These are phyloP conservation scores for Podabrus alpinus DNA, from an alignment of 2,888 invertebrate genomes.

Conservation along the genomic window DNA sequence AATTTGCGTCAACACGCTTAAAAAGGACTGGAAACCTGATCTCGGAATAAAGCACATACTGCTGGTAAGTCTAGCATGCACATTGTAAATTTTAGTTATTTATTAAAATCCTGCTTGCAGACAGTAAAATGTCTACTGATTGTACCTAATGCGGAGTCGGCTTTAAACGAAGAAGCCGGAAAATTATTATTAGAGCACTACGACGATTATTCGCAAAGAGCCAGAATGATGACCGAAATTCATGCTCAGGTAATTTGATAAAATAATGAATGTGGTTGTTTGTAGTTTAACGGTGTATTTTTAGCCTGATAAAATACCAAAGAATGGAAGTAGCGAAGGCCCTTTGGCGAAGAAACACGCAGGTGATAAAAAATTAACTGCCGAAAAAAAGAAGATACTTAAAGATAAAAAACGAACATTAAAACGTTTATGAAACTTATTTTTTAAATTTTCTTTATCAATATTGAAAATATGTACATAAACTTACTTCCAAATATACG, in stretches of 20 bases:
- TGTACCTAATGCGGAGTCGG: slow-evolving; percentile 96
- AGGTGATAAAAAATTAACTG: slow-evolving; percentile 74
- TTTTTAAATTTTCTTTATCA: slow-evolving; percentile 3
- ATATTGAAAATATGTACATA: slow-evolving; percentile 21
- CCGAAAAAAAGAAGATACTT: slow-evolving; percentile 73
- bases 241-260: slow-evolving; percentile 71
- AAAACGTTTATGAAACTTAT: slow-evolving; percentile 75
- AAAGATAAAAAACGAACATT: slow-evolving; percentile 86
- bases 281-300: slow-evolving; percentile 31
- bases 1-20: slow-evolving; percentile 95
- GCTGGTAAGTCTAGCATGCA: slow-evolving; percentile 67
- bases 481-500: not conserved
- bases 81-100: too few relatives aligned
- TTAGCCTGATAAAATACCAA: slow-evolving; percentile 61
- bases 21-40: slow-evolving; percentile 96
- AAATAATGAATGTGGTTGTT: not conserved
- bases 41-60: slow-evolving; percentile 94
- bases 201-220: slow-evolving; percentile 87
- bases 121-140: slow-evolving; percentile 94
- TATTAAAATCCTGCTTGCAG: slow-evolving; percentile 53
- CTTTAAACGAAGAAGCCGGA: slow-evolving; percentile 95
- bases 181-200: slow-evolving; percentile 91
- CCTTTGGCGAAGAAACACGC: slow-evolving; percentile 85
- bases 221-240: slow-evolving; percentile 90
- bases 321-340: slow-evolving; percentile 61